Evolutionary conservation across 2,888 invertebrate species (phyloP), one percentile per base, ranked within the genome.

Genomic region (Bembecia ichneumoniformis): DNA sequence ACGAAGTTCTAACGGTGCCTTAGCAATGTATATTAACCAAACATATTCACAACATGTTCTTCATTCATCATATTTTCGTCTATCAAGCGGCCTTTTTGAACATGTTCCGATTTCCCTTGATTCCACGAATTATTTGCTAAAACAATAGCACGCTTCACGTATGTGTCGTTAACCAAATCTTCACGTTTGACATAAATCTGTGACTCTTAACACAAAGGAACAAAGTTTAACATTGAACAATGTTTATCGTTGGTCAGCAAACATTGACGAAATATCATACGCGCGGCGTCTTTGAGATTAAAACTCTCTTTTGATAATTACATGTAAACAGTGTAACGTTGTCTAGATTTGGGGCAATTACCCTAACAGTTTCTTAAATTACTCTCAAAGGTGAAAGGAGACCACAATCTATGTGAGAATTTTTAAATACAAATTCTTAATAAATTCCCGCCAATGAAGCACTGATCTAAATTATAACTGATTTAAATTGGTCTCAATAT

Each of bases 101-200:
- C 58, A 59, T 55, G 67, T 64, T 68, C 78, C 77, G 82, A 84
- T 84, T 86, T 82, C 82, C 60, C 63, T 75, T 51, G 73, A 74
- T 82, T 84, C 86, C 70, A 64, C 69, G 84, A 80, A 84, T 73
- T 82, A 86, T 86, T 86, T 84, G 78, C 81, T 81, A 73, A 81
- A 82, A 82, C 83, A 84, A 86, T 82, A 83, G 70, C 74, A 74
- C 71, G 66, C 65, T 79, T 73, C 64, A 69, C 70, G 67, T 77
- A 73, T 28, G 11, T 44, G 44, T 44, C 48, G 63, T 65, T 67
- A 64, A 68, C 69, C 58, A 68, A 63, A 51, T 15, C 44, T 44
- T 16, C 17, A 15, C 2, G 16, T 16, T 44, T 44, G 13, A 11
- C 16, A 0, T 40, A 28, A 34, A 52, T 53, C 28, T 28, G 28